A percentile compares a stretch with the other conserved stretches of the same genome.
Conservation (phyloP, 2,113 vertebrate genomes). For the Equus quagga region DNA sequence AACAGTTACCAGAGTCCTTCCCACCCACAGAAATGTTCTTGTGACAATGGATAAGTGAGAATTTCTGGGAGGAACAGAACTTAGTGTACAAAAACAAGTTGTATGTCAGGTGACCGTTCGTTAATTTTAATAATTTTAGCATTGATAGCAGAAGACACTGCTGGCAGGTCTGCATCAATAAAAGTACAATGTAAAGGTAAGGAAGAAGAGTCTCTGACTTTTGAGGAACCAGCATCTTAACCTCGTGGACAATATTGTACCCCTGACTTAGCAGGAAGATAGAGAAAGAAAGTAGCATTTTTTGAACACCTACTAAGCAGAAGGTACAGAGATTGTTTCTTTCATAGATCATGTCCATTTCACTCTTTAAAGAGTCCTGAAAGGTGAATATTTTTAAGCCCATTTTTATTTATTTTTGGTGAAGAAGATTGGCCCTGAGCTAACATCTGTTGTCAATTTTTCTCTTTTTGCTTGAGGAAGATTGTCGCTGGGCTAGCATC, state of each 20-base stretch:
- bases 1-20: not conserved
- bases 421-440: too few relatives aligned
- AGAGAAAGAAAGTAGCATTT: not conserved
- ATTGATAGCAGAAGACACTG: not conserved
- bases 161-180: not conserved
- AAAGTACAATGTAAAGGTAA: not conserved
- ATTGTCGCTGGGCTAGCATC: too few relatives aligned
- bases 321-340: not conserved
- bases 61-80: not conserved
- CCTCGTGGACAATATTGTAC: not conserved
- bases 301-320: not conserved
- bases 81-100: too few relatives aligned
- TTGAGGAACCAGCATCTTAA: not conserved
- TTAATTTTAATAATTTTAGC: not conserved
- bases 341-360: not conserved
- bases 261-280: not conserved
- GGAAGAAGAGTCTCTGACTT: not conserved
- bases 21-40: not conserved
- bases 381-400: not conserved
- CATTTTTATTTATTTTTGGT: not conserved
- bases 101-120: not conserved
- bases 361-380: not conserved
- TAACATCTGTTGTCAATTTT: too few relatives aligned
- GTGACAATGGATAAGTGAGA: accelerated
- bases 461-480: too few relatives aligned